Percentiles rank a stretch among this genome's conserved stretches.
Evolutionary conservation across 92 coral and sea anemone species (phyloP).

Genomic region (Porites rus): DNA sequence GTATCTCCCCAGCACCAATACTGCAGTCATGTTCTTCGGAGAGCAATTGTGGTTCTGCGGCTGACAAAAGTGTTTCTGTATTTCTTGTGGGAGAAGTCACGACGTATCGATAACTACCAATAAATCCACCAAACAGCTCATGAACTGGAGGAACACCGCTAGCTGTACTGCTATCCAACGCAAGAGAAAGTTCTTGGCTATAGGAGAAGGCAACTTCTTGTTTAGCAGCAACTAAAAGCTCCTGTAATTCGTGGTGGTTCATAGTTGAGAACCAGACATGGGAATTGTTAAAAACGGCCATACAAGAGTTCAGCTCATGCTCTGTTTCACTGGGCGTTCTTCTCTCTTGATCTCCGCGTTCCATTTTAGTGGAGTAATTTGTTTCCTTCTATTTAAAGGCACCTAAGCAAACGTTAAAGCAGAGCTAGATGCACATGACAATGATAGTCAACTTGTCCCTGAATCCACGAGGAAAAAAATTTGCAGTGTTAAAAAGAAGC

Average conservation of each 20-base stretch:
- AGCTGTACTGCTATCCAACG: background rate
- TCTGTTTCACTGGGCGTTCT: conserved; percentile 1
- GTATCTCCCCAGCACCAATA: background rate
- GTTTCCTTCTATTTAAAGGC: too few relatives aligned
- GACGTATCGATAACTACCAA: conserved; percentile 25
- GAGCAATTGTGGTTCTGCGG: background rate
- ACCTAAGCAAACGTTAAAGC: too few relatives aligned
- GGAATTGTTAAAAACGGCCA: conserved; percentile 29
- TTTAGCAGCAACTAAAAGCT: background rate
- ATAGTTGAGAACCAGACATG: background rate
- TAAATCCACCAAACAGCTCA: conserved; percentile 19
- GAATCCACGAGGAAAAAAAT: background rate
- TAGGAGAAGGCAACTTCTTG: conserved; percentile 11
- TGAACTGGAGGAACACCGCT: conserved; percentile 30
- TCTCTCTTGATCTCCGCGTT: background rate
- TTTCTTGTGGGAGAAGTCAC: background rate
- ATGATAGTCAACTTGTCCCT: too few relatives aligned
- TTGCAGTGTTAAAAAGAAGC: background rate
- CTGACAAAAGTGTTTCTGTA: background rate
- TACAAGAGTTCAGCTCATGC: conserved; percentile 17
- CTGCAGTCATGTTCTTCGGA: background rate
- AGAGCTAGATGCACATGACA: too few relatives aligned
- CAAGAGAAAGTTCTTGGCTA: conserved; percentile 5
- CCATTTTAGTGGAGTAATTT: background rate
- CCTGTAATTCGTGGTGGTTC: background rate